Percentiles rank a stretch among this genome's conserved stretches.
phyloP scores from a whole-genome alignment of 2,888 invertebrate species.

The Epirrhoe alternata region DNA sequence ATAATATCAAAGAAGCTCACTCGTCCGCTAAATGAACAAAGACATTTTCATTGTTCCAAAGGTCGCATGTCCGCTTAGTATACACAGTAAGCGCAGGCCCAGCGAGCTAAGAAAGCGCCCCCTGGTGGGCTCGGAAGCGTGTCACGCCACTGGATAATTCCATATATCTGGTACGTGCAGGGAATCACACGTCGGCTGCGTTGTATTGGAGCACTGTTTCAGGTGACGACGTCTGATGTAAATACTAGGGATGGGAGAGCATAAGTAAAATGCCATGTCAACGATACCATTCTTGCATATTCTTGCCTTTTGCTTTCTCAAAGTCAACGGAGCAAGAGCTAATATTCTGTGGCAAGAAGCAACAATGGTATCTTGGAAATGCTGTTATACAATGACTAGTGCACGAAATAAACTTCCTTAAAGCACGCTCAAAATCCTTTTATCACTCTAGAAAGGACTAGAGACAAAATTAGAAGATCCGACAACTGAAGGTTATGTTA shows the following conservation, averaged over 20 bases:
- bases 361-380: no score
- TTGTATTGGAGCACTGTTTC: constrained; percentile 8
- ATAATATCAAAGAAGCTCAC: neutral
- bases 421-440: no score
- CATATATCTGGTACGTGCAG: constrained; percentile 26
- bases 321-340: no score
- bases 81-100: neutral
- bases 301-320: no score
- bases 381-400: no score
- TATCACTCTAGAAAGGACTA: no score
- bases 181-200: constrained; percentile 11
- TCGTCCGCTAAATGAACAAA: neutral
- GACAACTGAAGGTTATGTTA: no score
- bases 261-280: neutral
- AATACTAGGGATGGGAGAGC: neutral
- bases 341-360: no score
- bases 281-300: neutral
- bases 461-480: no score
- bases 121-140: constrained; percentile 13
- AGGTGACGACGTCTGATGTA: neutral
- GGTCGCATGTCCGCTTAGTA: constrained; percentile 7
- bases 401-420: no score
- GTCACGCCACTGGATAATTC: constrained; percentile 22
- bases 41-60: neutral
- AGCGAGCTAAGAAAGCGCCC: constrained; percentile 19